These are phyloP conservation scores for Zaprionus kolodkinae DNA, from an alignment of 1,140 invertebrate genomes.

Conservation along the genomic window DNA sequence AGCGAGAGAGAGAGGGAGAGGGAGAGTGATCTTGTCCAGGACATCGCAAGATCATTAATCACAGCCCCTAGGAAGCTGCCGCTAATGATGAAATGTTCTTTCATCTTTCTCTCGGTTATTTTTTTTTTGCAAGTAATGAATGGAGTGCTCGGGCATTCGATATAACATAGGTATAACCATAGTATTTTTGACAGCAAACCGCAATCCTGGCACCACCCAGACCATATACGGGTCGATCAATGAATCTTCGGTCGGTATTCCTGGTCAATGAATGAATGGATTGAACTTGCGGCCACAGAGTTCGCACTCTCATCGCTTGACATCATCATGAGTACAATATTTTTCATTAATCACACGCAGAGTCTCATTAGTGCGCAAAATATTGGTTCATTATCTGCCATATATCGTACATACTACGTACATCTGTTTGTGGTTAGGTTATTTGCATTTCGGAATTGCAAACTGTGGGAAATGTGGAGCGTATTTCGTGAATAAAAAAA, in stretches of 20 bases:
- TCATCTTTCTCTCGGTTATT: neutral
- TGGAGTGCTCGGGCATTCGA: constrained; percentile 40
- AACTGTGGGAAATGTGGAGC: constrained; percentile 20
- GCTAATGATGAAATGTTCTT: constrained; percentile 59
- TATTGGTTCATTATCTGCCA: neutral
- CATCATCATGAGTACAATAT: neutral
- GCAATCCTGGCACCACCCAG: constrained; percentile 30
- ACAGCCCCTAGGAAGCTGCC: constrained; percentile 50
- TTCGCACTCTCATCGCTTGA: constrained; percentile 34
- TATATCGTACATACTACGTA: neutral
- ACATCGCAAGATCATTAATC: constrained; percentile 63
- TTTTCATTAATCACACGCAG: constrained; percentile 62
- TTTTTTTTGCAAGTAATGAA: constrained; percentile 61
- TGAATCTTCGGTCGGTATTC: constrained; percentile 35
- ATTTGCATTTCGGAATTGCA: constrained; percentile 7
- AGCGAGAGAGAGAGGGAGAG: neutral
- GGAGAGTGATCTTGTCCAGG: constrained; percentile 46
- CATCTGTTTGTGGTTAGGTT: neutral
- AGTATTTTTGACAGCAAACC: constrained; percentile 37
- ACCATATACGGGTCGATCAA: constrained; percentile 24
- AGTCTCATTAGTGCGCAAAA: constrained; percentile 29
- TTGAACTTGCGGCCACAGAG: constrained; percentile 48
- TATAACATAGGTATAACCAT: constrained; percentile 42
- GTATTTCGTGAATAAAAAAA: neutral
- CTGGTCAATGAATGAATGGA: constrained; percentile 51